A percentile compares a stretch with the other conserved stretches of the same genome.
Conservation (phyloP, 1,140 invertebrate genomes). For the Saccostrea cuccullata region DNA sequence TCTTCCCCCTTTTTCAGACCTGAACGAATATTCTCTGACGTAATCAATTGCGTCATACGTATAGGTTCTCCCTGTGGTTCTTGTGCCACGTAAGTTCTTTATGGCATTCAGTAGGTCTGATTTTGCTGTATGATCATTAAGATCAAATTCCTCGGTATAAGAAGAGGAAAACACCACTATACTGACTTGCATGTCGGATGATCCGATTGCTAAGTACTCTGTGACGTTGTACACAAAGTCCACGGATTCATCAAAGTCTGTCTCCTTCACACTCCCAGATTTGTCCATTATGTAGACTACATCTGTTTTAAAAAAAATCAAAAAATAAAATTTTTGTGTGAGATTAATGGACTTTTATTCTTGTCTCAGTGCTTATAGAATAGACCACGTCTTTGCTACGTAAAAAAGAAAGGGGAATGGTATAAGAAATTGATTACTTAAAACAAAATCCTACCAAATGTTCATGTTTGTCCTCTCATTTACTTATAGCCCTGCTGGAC, state of each 20-base stretch:
- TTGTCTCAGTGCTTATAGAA: too few species aligned
- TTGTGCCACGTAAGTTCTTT: slow-evolving; percentile 16
- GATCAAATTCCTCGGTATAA: slow-evolving; percentile 12
- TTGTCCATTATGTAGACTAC: slow-evolving; percentile 41
- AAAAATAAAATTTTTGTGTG: too few species aligned
- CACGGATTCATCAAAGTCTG: slow-evolving; percentile 35
- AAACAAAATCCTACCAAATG: too few species aligned
- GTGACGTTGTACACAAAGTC: slow-evolving; percentile 43
- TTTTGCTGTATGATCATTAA: slow-evolving; percentile 5
- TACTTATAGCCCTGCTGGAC: too few species aligned
- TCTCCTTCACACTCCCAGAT: slow-evolving; percentile 39
- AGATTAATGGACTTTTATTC: background rate
- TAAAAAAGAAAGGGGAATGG: too few species aligned
- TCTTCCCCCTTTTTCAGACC: slow-evolving; percentile 15
- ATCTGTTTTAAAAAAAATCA: slow-evolving; percentile 41
- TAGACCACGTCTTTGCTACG: too few species aligned
- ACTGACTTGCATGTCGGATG: slow-evolving; percentile 29
- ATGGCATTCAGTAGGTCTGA: slow-evolving; percentile 6
- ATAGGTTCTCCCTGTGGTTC: slow-evolving; percentile 23
- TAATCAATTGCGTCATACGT: slow-evolving; percentile 42
- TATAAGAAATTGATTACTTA: too few species aligned
- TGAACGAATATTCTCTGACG: slow-evolving; percentile 32
- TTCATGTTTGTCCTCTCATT: too few species aligned
- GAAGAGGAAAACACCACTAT: slow-evolving; percentile 35
- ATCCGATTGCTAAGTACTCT: slow-evolving; percentile 31